A percentile compares a stretch with the other conserved stretches of the same genome.
These are phyloP conservation scores for Microcebus griseorufus DNA, from an alignment of 2,113 vertebrate genomes.

Conservation along the genomic window DNA sequence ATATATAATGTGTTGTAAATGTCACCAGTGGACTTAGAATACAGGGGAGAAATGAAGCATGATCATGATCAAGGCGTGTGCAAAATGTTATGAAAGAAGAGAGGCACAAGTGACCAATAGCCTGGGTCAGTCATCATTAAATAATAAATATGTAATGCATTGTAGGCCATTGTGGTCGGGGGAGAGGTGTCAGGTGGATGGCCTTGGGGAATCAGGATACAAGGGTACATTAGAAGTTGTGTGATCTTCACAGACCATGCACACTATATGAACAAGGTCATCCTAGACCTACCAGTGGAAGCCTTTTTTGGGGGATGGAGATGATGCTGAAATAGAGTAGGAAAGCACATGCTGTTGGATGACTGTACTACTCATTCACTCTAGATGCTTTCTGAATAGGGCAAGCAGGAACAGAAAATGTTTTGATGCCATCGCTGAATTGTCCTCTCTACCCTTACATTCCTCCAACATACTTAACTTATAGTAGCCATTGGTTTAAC, in stretches of 20 bases:
- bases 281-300: not conserved
- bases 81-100: not conserved
- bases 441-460: not conserved
- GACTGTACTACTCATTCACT: not conserved
- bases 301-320: not conserved
- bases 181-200: not conserved
- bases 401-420: not conserved
- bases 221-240: not conserved
- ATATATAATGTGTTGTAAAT: not conserved
- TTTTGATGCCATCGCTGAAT: constrained; percentile 27
- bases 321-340: not conserved
- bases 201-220: not conserved
- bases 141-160: too few species aligned
- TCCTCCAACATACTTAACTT: constrained; percentile 57
- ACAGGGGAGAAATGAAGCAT: not conserved
- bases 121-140: not conserved
- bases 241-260: not conserved
- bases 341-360: not conserved
- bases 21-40: not conserved
- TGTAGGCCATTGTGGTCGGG: too few species aligned
- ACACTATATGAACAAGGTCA: not conserved
- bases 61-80: not conserved
- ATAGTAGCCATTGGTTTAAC: constrained; percentile 52
- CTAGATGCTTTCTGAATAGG: not conserved
- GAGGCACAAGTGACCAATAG: not conserved